These are phyloP conservation scores for Drosophila kuntzei DNA, from an alignment of 2,888 invertebrate genomes.

Conservation along the genomic window DNA sequence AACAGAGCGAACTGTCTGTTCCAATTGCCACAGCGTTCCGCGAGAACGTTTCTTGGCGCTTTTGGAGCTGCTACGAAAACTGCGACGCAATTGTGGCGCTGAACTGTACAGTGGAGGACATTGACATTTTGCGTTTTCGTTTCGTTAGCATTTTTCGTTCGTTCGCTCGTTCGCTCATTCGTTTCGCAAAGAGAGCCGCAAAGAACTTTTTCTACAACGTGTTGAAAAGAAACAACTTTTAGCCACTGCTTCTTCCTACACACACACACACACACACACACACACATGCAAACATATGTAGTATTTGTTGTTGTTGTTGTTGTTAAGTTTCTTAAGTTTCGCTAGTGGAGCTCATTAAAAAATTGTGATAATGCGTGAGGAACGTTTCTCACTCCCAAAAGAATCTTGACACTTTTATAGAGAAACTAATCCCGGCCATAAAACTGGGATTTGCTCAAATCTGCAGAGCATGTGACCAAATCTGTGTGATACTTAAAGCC, in stretches of 20 bases:
- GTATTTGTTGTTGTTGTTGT: conserved; percentile 17
- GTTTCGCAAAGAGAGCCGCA: conserved; percentile 64
- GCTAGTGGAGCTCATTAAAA: conserved; percentile 71
- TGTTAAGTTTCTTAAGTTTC: conserved; percentile 36
- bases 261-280: conserved; percentile 8
- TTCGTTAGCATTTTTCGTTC: conserved; percentile 82
- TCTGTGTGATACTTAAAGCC: background rate
- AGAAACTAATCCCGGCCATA: conserved; percentile 44
- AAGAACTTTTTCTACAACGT: conserved; percentile 38
- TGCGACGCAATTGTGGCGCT: conserved; percentile 81
- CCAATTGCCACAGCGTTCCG: conserved; percentile 67
- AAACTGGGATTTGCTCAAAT: conserved; percentile 36
- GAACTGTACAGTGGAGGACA: conserved; percentile 83
- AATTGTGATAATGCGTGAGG: conserved; percentile 72
- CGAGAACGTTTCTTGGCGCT: conserved; percentile 58
- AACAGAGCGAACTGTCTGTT: conserved; percentile 44
- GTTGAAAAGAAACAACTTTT: conserved; percentile 62
- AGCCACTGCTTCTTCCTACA: conserved; percentile 40
- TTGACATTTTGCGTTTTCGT: conserved; percentile 84
- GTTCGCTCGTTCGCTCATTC: conserved; percentile 20
- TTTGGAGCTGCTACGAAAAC: conserved; percentile 68
- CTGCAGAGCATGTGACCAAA: conserved; percentile 23
- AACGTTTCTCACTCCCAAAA: conserved; percentile 52
- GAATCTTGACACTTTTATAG: conserved; percentile 60
- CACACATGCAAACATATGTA: background rate